These are phyloP conservation scores for Synergus gifuensis DNA, from an alignment of 2,888 invertebrate genomes.

Conservation along the genomic window DNA sequence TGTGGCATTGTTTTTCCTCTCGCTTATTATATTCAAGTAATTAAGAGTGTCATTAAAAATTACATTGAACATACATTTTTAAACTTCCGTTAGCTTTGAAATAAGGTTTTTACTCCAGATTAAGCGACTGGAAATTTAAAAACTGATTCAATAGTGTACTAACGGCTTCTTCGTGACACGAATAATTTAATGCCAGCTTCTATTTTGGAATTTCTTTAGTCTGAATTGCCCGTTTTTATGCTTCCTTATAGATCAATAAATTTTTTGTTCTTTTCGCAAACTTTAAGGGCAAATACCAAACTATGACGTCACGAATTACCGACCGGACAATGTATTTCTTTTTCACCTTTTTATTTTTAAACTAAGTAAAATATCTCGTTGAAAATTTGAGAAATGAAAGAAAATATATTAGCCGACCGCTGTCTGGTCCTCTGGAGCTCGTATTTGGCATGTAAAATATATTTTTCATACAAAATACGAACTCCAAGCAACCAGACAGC, in stretches of 20 bases:
- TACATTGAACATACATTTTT: background rate
- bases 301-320: too few species aligned
- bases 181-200: slow-evolving; percentile 20
- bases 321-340: too few species aligned
- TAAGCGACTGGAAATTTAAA: background rate
- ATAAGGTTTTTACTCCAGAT: background rate
- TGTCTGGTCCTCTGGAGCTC: too few species aligned
- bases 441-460: too few species aligned
- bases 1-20: background rate
- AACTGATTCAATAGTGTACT: background rate
- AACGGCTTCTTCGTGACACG: background rate
- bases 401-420: too few species aligned
- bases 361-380: too few species aligned
- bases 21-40: background rate
- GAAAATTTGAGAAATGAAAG: too few species aligned
- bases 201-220: slow-evolving; percentile 25
- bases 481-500: too few species aligned
- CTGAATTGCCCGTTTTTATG: slow-evolving; percentile 3
- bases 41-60: background rate
- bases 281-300: too few species aligned
- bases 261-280: background rate
- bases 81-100: too few species aligned
- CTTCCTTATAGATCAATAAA: slow-evolving; percentile 12
- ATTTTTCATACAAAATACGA: too few species aligned
- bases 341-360: too few species aligned